Conservation (phyloP, 1,140 invertebrate species). For the Platorchestia sp. region DNA sequence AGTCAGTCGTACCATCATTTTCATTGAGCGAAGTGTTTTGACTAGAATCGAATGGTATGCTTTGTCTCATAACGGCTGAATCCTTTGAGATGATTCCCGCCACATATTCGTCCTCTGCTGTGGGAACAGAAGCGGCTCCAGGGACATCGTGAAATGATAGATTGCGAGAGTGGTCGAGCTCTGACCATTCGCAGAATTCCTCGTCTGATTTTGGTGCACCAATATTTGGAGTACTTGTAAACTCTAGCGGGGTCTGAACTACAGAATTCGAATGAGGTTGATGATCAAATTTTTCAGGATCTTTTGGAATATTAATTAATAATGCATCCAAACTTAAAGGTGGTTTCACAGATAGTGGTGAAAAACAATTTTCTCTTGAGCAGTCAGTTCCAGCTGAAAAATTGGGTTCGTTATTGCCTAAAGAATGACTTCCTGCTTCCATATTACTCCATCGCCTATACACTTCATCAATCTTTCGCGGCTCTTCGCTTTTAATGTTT, state of each 20-base stretch:
- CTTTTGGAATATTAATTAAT: neutral
- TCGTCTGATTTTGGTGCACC: neutral
- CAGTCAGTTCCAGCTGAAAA: neutral
- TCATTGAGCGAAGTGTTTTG: slow-evolving; percentile 36
- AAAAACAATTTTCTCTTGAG: neutral
- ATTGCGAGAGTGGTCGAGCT: neutral
- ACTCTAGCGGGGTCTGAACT: neutral
- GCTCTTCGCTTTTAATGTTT: neutral
- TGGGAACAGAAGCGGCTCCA: neutral
- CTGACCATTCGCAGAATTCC: neutral
- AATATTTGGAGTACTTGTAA: neutral
- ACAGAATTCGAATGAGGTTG: neutral
- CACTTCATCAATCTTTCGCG: slow-evolving; percentile 16
- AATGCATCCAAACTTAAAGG: neutral
- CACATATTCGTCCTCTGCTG: neutral
- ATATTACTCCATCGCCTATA: slow-evolving; percentile 19
- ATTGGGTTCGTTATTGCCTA: neutral
- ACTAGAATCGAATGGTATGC: slow-evolving; percentile 44
- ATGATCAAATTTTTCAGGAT: neutral
- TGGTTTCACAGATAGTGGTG: neutral
- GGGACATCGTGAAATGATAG: neutral
- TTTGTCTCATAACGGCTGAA: neutral
- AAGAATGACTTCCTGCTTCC: neutral
- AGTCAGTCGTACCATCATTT: slow-evolving; percentile 13
- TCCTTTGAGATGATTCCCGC: neutral